Conservation (phyloP, 1,140 invertebrate genomes). For the Popillia japonica region DNA sequence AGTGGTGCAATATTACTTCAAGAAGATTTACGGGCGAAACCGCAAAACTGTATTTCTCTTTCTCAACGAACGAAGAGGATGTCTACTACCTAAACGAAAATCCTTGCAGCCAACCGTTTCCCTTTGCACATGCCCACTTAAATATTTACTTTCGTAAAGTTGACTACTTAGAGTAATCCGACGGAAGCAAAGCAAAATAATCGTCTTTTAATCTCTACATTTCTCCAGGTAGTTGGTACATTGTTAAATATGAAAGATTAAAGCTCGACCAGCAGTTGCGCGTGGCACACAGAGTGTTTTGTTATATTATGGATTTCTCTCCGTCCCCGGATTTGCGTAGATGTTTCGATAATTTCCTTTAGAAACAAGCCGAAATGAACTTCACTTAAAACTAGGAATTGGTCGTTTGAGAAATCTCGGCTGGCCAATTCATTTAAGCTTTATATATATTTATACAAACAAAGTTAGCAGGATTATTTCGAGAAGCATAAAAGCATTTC, state of each 20-base stretch:
- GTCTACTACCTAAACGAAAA: background rate
- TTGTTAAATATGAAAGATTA: constrained; percentile 46
- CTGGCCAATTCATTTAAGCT: too few relatives aligned
- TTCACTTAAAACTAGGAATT: too few relatives aligned
- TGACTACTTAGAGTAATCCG: constrained; percentile 47
- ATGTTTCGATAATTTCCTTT: constrained; percentile 31
- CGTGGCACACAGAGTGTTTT: background rate
- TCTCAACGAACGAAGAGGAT: background rate
- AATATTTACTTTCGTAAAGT: constrained; percentile 48
- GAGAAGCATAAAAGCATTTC: too few relatives aligned
- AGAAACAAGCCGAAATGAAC: background rate
- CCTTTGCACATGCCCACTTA: constrained; percentile 44
- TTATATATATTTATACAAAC: too few relatives aligned
- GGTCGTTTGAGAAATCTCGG: too few relatives aligned
- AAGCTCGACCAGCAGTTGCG: constrained; percentile 21
- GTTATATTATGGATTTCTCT: constrained; percentile 13
- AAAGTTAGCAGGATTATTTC: too few relatives aligned
- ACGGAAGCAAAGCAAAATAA: constrained; percentile 48
- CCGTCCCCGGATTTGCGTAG: background rate
- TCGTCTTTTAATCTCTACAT: constrained; percentile 49
- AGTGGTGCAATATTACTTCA: constrained; percentile 33
- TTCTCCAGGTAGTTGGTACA: constrained; percentile 43
- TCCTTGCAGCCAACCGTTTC: constrained; percentile 28
- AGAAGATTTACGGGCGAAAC: constrained; percentile 28
- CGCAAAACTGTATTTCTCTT: constrained; percentile 25